Base-by-base conservation (phyloP, 2,888 invertebrate genomes). In the Drosophila nigritarsus region DNA sequence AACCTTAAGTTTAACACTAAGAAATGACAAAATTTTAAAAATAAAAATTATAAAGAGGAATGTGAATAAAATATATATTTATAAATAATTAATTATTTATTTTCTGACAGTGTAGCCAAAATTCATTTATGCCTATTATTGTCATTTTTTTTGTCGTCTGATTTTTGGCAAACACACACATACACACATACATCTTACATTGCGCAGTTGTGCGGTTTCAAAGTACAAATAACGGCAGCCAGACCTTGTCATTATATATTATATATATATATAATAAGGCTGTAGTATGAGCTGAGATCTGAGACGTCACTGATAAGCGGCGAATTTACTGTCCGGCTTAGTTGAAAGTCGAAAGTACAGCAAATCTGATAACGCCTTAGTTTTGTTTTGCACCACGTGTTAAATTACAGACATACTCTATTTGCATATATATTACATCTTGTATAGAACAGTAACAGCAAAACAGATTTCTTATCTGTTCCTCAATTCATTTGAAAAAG, bases 301-400 rank as follows among this genome's bases (percentile, higher is more conserved):
- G 40, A 9, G 53, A 76, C 75, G 80, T 79, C 75, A 74, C 75
- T 79, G 79, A 76, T 75, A 75, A 75, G 20, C 34, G 6, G 9
- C 15, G 7, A n/a, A 42, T 29, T 36, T 54, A 5, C 50, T 29
- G 29, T 30, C 42, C 48, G 27, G 20, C 8, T 29, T 13, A 30
- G 38, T 27, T 74, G 29, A 61, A 79, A 67, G 75, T 79, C 75
- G 67, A 67, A 75, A 78, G 75, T 66, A 60, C 79, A 73, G 20
- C 48, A 34, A 30, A 34, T 55, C 54, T 56, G 53, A 69, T 59
- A 69, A 27, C 29, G 38, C n/a, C 49, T 15, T 27, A 18, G 15
- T 32, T 32, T 34, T 15, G 13, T 53, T 24, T 24, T 15, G 3
- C 4, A 3, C 7, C 48, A 42, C 34, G 40, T 55, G 13, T 9